phyloP scores from a whole-genome alignment of 2,888 invertebrate genomes.

The Andrena bucephala region DNA sequence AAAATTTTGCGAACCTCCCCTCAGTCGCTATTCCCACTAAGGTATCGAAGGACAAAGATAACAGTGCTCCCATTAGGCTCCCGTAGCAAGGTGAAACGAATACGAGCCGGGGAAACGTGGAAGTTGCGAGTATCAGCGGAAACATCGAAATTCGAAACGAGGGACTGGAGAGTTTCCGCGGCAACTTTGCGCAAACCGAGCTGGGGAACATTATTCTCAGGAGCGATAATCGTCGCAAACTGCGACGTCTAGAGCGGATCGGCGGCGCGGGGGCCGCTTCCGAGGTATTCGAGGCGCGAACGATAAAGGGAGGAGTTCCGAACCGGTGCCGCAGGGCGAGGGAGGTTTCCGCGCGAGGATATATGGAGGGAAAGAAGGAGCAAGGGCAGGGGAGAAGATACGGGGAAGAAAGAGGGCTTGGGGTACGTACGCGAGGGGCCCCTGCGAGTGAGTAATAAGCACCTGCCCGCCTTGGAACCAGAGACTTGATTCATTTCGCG shows the following conservation, averaged over 20 bases:
- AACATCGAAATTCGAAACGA: conserved; percentile 57
- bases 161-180: conserved; percentile 53
- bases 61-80: conserved; percentile 7
- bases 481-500: conserved; percentile 84
- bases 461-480: conserved; percentile 83
- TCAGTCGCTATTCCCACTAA: background rate
- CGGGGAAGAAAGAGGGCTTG: conserved; percentile 3
- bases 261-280: conserved; percentile 24
- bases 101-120: conserved; percentile 8
- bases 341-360: conserved; percentile 78
- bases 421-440: conserved; percentile 57
- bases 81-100: conserved; percentile 9
- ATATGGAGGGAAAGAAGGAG: conserved; percentile 69
- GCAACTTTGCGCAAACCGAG: conserved; percentile 43
- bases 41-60: conserved; percentile 28
- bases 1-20: background rate
- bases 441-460: conserved; percentile 83
- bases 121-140: conserved; percentile 59
- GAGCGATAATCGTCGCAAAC: conserved; percentile 63
- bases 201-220: conserved; percentile 69
- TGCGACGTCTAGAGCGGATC: conserved; percentile 37
- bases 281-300: conserved; percentile 69
- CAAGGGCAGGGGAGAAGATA: conserved; percentile 39
- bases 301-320: conserved; percentile 77
- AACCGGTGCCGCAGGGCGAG: conserved; percentile 79